Percentiles rank a stretch among this genome's conserved stretches.
These are phyloP conservation scores for Spodoptera litura DNA, from an alignment of 1,140 invertebrate species.

Conservation along the genomic window DNA sequence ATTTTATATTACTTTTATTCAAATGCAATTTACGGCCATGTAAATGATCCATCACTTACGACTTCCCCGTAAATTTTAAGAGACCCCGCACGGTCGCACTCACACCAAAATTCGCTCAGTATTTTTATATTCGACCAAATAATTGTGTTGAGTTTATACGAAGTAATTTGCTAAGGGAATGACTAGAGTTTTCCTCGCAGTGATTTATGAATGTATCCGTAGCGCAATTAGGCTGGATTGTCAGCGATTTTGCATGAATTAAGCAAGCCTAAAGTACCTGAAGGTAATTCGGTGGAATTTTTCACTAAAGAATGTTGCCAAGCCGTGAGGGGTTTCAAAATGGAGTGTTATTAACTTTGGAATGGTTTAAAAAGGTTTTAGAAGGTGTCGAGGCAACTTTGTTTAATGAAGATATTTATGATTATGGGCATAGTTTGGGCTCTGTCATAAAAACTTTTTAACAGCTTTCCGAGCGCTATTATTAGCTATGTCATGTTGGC, in stretches of 20 bases:
- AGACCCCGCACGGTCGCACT: not conserved
- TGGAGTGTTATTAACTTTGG: conserved; percentile 33
- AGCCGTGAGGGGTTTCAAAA: conserved; percentile 25
- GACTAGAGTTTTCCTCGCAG: conserved; percentile 37
- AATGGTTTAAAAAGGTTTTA: conserved; percentile 37
- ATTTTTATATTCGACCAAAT: conserved; percentile 30
- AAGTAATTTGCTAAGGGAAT: conserved; percentile 39
- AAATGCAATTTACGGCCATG: conserved; percentile 23
- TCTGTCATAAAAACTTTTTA: conserved; percentile 25
- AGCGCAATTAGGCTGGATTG: conserved; percentile 43
- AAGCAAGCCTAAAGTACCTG: conserved; percentile 22
- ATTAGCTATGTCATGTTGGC: conserved; percentile 24
- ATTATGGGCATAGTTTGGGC: conserved; percentile 25
- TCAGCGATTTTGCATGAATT: conserved; percentile 43
- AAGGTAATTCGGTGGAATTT: conserved; percentile 37
- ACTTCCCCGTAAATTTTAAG: conserved; percentile 1
- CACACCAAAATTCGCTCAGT: not conserved
- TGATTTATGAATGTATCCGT: conserved; percentile 40
- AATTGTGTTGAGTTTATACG: conserved; percentile 34
- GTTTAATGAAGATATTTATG: conserved; percentile 41
- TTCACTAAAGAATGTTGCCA: conserved; percentile 33
- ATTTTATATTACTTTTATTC: conserved; percentile 17
- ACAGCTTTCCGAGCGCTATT: conserved; percentile 15
- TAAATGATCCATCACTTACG: conserved; percentile 29
- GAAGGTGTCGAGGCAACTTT: conserved; percentile 25